These are phyloP conservation scores for Myopa testacea DNA, from an alignment of 2,888 invertebrate genomes.

Conservation along the genomic window DNA sequence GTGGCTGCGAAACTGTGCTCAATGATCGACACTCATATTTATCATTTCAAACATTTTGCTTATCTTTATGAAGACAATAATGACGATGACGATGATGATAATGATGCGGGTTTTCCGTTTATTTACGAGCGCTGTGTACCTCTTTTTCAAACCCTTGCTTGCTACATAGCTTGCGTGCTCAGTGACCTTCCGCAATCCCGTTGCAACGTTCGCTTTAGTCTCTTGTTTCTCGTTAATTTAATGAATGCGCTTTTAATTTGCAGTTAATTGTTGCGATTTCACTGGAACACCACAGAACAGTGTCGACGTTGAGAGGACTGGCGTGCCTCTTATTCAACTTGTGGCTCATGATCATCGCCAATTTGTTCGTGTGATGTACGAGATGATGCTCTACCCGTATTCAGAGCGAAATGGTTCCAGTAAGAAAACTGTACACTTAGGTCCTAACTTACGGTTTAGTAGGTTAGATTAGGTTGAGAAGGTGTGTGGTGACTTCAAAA, in stretches of 20 bases:
- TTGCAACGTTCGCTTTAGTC: constrained; percentile 1
- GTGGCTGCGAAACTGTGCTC: background rate
- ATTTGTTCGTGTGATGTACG: no score
- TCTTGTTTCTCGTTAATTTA: constrained; percentile 33
- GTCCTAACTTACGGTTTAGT: no score
- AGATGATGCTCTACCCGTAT: no score
- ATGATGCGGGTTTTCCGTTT: constrained; percentile 13
- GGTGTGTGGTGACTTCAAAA: no score
- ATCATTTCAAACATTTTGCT: constrained; percentile 7
- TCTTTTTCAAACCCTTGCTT: background rate
- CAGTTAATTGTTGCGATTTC: constrained; percentile 39
- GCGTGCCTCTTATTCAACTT: background rate
- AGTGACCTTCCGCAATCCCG: constrained; percentile 14
- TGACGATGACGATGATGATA: background rate
- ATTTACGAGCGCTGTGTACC: background rate
- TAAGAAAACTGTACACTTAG: no score
- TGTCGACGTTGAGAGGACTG: background rate
- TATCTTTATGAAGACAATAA: background rate
- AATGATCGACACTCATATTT: background rate
- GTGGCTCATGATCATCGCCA: no score
- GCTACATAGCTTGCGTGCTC: background rate
- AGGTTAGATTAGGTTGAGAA: no score
- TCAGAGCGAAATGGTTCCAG: no score
- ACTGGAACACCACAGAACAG: background rate
- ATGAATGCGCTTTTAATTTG: constrained; percentile 42